These are phyloP conservation scores for Ladona fulva DNA, from an alignment of 1,140 invertebrate species.

Conservation along the genomic window DNA sequence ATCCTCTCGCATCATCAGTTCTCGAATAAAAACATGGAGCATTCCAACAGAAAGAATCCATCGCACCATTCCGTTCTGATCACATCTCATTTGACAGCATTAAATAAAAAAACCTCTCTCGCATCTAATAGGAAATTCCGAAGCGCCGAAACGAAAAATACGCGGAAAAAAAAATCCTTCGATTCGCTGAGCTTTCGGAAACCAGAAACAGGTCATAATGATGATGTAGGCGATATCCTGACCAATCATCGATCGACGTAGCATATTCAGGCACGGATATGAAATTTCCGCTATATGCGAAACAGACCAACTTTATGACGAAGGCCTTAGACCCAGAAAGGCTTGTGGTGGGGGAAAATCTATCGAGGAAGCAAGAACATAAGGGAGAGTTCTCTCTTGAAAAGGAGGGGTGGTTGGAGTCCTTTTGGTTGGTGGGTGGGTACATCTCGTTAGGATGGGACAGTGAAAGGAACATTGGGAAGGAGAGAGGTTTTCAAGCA, in stretches of 20 bases:
- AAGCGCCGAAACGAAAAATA: not conserved
- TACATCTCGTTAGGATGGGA: not conserved
- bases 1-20: no score
- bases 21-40: no score
- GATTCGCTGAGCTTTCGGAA: conserved; percentile 1
- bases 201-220: not conserved
- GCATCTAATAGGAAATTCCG: no score
- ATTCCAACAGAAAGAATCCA: no score
- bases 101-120: no score
- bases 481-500: not conserved
- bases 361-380: not conserved
- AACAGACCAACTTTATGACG: not conserved
- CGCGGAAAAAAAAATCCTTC: not conserved
- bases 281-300: not conserved
- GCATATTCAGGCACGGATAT: not conserved
- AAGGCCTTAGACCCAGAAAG: not conserved
- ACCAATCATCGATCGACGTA: not conserved
- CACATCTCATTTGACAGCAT: no score
- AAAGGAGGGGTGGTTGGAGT: not conserved
- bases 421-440: not conserved
- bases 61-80: no score
- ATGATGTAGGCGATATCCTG: not conserved
- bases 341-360: not conserved
- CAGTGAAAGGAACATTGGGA: not conserved
- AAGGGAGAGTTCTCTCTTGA: not conserved